A percentile compares a stretch with the other conserved stretches of the same genome.
Conservation (phyloP, 2,888 invertebrate species). For the Periphyllus acericola region DNA sequence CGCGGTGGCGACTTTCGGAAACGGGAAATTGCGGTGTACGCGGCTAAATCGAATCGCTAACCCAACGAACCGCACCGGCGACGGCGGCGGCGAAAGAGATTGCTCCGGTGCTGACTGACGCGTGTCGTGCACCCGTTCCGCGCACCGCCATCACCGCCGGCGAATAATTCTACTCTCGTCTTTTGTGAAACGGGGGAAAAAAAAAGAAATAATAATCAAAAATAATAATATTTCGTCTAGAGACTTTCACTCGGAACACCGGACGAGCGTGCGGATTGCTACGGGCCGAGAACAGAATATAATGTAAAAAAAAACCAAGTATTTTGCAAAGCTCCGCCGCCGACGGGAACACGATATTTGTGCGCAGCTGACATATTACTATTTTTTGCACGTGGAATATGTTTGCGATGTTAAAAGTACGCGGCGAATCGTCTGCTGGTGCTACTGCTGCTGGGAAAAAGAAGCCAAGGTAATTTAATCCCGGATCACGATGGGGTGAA, state of each 20-base stretch:
- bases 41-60: slow-evolving; percentile 41
- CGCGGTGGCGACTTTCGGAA: neutral
- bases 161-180: neutral
- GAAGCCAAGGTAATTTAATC: neutral
- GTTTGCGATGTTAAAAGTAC: too few relatives aligned
- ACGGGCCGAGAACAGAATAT: neutral
- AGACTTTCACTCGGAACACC: neutral
- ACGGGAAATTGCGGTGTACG: slow-evolving; percentile 34
- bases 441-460: too few relatives aligned
- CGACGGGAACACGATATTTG: too few relatives aligned
- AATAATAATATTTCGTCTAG: neutral
- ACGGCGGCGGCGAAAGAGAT: neutral
- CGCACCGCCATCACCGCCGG: neutral
- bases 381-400: too few relatives aligned
- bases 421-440: neutral
- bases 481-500: neutral
- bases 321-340: neutral
- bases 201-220: neutral
- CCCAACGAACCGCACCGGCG: slow-evolving; percentile 45
- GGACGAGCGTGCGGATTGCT: neutral
- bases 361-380: too few relatives aligned
- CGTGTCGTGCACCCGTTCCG: neutral
- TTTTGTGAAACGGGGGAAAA: neutral
- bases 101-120: neutral
- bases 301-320: neutral